phyloP scores from a whole-genome alignment of 2,888 invertebrate species.

The Schizotus pectinicornis region DNA sequence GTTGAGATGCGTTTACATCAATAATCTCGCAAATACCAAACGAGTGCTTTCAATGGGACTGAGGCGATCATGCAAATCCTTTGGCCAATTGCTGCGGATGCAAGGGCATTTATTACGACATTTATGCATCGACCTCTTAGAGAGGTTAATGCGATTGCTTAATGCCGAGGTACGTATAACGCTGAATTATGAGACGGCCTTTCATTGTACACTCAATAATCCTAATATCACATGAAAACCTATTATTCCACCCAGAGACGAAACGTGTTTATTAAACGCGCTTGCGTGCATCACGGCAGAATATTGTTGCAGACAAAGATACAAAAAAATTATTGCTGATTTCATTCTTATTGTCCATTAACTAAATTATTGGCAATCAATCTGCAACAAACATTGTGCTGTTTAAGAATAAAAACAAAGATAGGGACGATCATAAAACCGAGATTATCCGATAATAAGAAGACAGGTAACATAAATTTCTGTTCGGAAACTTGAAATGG shows the following conservation, averaged over 20 bases:
- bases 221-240: conserved; percentile 30
- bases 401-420: no score
- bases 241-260: conserved; percentile 28
- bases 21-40: conserved; percentile 29
- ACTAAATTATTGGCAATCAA: no score
- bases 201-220: conserved; percentile 33
- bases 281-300: background rate
- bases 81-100: conserved; percentile 23
- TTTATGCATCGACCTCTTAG: conserved; percentile 33
- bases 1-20: conserved; percentile 31
- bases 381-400: no score
- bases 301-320: background rate
- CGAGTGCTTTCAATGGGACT: conserved; percentile 28
- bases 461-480: no score
- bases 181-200: conserved; percentile 30
- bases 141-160: conserved; percentile 36
- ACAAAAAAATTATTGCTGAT: no score
- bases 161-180: conserved; percentile 29
- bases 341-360: no score
- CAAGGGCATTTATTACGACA: conserved; percentile 29
- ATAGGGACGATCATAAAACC: no score
- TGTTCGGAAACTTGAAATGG: no score
- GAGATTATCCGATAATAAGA: no score
- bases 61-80: conserved; percentile 26
- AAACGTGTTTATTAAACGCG: conserved; percentile 26